These are phyloP conservation scores for Trinorchestia longiramus DNA, from an alignment of 1,140 invertebrate species.

Conservation along the genomic window DNA sequence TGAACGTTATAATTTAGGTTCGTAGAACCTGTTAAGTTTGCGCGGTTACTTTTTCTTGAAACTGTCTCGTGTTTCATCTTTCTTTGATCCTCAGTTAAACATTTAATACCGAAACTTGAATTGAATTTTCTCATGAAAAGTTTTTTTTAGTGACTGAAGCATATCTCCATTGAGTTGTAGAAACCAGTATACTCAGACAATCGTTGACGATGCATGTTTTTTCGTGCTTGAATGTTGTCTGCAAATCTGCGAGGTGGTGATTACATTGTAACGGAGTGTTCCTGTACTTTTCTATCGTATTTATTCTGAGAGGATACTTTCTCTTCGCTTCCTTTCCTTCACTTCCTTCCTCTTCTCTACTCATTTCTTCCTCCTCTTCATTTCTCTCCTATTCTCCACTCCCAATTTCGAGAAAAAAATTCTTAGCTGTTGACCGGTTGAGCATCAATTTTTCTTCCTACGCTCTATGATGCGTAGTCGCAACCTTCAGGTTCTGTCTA, in stretches of 20 bases:
- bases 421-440: not conserved
- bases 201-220: not conserved
- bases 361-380: too few species aligned
- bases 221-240: not conserved
- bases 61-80: not conserved
- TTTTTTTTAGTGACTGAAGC: not conserved
- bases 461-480: not conserved
- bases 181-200: not conserved
- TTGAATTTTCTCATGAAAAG: not conserved
- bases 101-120: not conserved
- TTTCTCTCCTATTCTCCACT: too few species aligned
- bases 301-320: not conserved
- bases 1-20: not conserved
- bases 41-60: not conserved
- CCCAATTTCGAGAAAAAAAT: too few species aligned
- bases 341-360: too few species aligned
- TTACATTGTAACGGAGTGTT: not conserved
- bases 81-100: not conserved
- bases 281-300: not conserved
- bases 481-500: not conserved
- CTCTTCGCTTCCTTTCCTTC: not conserved
- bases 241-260: not conserved
- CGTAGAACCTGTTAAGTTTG: not conserved
- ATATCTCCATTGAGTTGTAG: not conserved
- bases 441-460: not conserved